These are phyloP conservation scores for Columbina picui DNA, from an alignment of 2,113 vertebrate species.

Conservation along the genomic window DNA sequence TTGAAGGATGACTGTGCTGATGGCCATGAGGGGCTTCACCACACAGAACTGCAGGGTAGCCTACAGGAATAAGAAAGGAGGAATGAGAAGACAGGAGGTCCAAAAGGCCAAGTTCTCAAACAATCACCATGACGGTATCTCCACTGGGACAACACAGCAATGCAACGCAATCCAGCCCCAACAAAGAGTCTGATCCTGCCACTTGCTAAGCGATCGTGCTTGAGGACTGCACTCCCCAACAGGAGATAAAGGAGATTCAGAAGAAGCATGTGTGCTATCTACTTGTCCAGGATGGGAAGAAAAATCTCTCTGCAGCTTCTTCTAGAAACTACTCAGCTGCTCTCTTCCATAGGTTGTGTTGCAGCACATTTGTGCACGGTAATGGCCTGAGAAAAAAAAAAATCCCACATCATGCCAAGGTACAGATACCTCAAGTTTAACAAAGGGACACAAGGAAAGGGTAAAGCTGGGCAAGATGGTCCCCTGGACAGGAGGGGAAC, in stretches of 20 bases:
- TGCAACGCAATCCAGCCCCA: background rate
- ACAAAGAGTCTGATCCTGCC: background rate
- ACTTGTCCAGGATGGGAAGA: background rate
- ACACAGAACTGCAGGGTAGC: slow-evolving; percentile 96
- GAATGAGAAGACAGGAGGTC: background rate
- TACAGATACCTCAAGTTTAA: background rate
- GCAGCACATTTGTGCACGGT: background rate
- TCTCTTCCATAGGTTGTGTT: background rate
- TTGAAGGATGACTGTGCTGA: slow-evolving; percentile 92
- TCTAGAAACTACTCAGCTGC: background rate
- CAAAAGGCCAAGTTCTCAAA: background rate
- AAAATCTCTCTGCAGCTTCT: background rate
- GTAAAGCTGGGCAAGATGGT: background rate
- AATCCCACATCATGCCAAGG: background rate
- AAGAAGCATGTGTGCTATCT: background rate
- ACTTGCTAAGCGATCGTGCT: background rate
- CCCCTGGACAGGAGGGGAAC: background rate
- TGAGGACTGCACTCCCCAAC: background rate
- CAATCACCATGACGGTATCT: background rate
- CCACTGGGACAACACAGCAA: background rate
- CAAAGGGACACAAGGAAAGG: background rate
- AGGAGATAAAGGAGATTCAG: background rate
- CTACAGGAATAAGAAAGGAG: slow-evolving; percentile 58
- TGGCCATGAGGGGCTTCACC: slow-evolving; percentile 93
- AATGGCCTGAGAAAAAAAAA: background rate